A percentile compares a stretch with the other conserved stretches of the same genome.
Evolutionary conservation across 2,888 invertebrate species (phyloP).

Genomic region (Hipparchia semele): DNA sequence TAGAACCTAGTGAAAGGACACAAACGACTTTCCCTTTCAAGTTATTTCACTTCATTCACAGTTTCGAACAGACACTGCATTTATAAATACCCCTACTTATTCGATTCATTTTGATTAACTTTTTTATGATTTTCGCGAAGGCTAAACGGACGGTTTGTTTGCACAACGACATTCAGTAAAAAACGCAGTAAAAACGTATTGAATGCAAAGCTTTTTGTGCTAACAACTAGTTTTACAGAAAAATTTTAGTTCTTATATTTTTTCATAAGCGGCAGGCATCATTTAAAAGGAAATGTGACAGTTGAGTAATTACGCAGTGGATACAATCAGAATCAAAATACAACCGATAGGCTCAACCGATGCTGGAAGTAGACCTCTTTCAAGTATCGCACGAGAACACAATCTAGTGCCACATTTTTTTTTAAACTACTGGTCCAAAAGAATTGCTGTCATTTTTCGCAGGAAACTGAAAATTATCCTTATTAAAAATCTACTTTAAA

Average conservation of each 20-base stretch:
- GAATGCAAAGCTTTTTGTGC: conserved; percentile 24
- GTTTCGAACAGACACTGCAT: conserved; percentile 5
- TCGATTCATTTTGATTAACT: conserved; percentile 12
- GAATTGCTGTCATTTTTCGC: too few species aligned
- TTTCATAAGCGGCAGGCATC: conserved; percentile 18
- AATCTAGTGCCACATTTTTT: too few species aligned
- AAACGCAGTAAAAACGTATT: conserved; percentile 15
- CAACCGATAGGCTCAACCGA: too few species aligned
- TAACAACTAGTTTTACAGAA: conserved; percentile 23
- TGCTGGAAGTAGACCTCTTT: too few species aligned
- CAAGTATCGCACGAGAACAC: too few species aligned
- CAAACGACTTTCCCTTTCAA: neutral
- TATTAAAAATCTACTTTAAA: too few species aligned
- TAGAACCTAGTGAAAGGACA: too few species aligned
- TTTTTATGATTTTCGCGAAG: conserved; percentile 19
- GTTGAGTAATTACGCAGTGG: neutral
- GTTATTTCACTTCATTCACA: conserved; percentile 3
- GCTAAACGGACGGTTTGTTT: conserved; percentile 17
- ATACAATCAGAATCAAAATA: neutral
- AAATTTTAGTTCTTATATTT: conserved; percentile 22
- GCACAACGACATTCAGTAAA: conserved; percentile 13
- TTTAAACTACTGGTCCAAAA: too few species aligned
- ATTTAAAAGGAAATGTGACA: conserved; percentile 14
- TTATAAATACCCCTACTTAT: neutral
- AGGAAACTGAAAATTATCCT: too few species aligned